Evolutionary conservation across 2,113 vertebrate species (phyloP).

Genomic region (Mirza zaza): DNA sequence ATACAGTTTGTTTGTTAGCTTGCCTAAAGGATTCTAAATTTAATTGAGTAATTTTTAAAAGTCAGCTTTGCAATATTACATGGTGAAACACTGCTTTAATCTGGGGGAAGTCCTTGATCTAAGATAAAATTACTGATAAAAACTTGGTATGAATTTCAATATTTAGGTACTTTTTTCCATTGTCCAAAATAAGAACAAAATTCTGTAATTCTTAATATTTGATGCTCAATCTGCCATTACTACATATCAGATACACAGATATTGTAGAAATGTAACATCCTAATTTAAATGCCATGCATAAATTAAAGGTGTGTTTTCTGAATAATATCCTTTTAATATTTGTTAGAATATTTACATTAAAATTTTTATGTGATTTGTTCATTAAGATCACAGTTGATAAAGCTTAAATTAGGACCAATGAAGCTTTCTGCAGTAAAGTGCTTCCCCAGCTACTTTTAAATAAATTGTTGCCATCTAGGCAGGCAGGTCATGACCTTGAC

Average conservation of each 20-base stretch:
- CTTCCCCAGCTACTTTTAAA: constrained; percentile 19
- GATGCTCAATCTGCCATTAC: not conserved
- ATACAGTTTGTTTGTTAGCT: constrained; percentile 6
- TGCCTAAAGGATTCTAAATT: constrained; percentile 23
- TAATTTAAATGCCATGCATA: not conserved
- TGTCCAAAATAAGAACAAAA: constrained; percentile 31
- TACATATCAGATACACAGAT: not conserved
- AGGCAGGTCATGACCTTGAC: not conserved
- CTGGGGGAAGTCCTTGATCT: constrained; percentile 29
- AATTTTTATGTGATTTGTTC: constrained; percentile 30
- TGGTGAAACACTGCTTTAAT: constrained; percentile 32
- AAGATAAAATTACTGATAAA: constrained; percentile 49
- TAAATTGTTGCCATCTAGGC: not conserved
- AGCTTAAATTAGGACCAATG: not conserved
- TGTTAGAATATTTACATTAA: constrained; percentile 11
- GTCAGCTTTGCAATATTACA: not conserved
- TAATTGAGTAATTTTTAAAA: not conserved
- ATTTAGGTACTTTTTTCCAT: not conserved
- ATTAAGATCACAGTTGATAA: constrained; percentile 7
- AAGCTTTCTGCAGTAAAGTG: constrained; percentile 30
- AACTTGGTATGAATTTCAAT: not conserved
- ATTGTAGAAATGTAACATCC: constrained; percentile 1
- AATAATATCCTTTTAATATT: constrained; percentile 16
- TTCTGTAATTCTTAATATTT: not conserved
- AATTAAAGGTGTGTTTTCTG: constrained; percentile 30